phyloP scores from a whole-genome alignment of 1,140 invertebrate species.

The Portunus trituberculatus region DNA sequence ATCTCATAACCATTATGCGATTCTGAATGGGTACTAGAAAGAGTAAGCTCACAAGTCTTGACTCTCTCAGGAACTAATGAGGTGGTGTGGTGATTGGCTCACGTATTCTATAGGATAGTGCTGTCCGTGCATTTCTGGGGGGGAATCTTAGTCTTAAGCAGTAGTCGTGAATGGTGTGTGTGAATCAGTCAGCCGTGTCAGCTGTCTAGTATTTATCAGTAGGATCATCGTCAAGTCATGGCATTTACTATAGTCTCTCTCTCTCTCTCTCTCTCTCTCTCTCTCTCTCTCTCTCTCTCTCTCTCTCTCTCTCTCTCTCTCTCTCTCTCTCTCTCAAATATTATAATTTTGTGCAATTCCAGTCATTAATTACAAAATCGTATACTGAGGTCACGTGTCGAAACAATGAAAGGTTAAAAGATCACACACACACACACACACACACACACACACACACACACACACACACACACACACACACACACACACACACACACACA shows the following conservation, averaged over 20 bases:
- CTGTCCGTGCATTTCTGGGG: background rate
- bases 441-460: background rate
- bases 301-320: background rate
- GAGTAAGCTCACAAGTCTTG: background rate
- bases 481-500: background rate
- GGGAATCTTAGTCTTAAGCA: background rate
- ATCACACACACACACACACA: background rate
- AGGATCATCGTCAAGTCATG: too few relatives aligned
- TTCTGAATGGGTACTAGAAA: background rate
- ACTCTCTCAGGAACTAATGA: background rate
- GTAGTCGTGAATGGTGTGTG: background rate
- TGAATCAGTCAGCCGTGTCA: too few relatives aligned
- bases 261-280: background rate
- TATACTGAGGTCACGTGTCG: background rate
- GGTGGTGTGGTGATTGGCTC: background rate
- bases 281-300: background rate
- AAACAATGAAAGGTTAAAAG: conserved; percentile 3
- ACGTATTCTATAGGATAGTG: background rate
- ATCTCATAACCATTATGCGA: background rate
- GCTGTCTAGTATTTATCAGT: too few relatives aligned
- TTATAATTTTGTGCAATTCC: background rate
- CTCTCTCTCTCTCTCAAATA: background rate
- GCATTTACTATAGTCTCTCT: too few relatives aligned
- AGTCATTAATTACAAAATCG: background rate
- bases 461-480: background rate